Evolutionary conservation across 2,113 vertebrate genomes (phyloP).

Genomic region (Rhinoderma darwinii): DNA sequence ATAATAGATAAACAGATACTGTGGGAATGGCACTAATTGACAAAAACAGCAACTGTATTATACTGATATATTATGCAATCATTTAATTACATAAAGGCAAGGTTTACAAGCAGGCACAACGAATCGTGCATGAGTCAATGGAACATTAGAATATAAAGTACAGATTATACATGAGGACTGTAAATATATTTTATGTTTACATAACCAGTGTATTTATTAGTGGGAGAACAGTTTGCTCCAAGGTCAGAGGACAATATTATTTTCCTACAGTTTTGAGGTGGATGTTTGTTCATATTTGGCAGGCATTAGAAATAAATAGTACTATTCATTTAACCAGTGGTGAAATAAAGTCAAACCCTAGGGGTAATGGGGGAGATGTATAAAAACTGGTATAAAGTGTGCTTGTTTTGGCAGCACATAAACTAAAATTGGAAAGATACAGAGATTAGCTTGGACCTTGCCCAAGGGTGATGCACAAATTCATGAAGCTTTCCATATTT

Average conservation of each 20-base stretch:
- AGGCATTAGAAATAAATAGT: not conserved
- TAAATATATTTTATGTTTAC: constrained; percentile 17
- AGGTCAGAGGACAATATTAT: not conserved
- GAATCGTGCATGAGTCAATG: constrained; percentile 2
- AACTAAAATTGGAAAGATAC: too few relatives aligned
- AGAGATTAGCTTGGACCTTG: too few relatives aligned
- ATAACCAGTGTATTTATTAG: not conserved
- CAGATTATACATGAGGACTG: not conserved
- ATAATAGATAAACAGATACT: not conserved
- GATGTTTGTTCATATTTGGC: not conserved
- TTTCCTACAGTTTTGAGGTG: not conserved
- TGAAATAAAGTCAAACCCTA: not conserved
- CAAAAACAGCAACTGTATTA: not conserved
- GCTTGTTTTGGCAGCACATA: too few relatives aligned
- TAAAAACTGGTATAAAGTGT: too few relatives aligned
- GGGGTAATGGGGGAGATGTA: too few relatives aligned
- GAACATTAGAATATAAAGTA: constrained; percentile 38
- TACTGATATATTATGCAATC: not conserved
- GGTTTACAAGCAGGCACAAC: not conserved
- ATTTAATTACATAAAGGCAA: not conserved
- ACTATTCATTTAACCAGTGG: not conserved
- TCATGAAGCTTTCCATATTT: too few relatives aligned
- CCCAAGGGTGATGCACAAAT: too few relatives aligned
- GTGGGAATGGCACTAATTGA: not conserved
- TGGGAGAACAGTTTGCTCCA: not conserved